Evolutionary conservation across 2,113 vertebrate species (phyloP).

Genomic region (Rostratula benghalensis): DNA sequence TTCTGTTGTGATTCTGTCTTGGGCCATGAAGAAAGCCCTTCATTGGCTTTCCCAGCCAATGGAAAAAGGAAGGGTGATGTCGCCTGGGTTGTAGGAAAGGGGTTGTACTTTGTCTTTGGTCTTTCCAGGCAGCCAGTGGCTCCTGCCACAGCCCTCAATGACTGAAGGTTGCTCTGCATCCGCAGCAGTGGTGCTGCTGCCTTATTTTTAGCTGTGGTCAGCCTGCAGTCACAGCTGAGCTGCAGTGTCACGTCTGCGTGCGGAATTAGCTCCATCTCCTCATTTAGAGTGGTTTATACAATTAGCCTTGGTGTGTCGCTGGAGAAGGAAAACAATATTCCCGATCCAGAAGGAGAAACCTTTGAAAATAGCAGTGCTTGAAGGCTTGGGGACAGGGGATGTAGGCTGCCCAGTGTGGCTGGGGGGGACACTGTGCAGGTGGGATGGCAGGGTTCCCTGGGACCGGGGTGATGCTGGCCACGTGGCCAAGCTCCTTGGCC

Average conservation of each 20-base stretch:
- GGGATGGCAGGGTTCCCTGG: too few species aligned
- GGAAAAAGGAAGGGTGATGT: neutral
- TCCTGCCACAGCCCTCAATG: neutral
- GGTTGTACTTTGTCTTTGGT: neutral
- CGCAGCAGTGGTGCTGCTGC: neutral
- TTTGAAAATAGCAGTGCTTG: neutral
- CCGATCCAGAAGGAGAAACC: neutral
- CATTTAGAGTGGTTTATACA: neutral
- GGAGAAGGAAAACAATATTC: neutral
- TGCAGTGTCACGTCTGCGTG: neutral
- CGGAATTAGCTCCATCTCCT: neutral
- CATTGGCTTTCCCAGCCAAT: neutral
- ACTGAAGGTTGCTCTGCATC: neutral
- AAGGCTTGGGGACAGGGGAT: neutral
- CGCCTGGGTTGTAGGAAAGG: neutral
- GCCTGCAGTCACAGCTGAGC: neutral
- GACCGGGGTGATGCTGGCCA: accelerated
- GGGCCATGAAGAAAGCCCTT: neutral
- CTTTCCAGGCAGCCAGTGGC: neutral
- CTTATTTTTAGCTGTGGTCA: neutral
- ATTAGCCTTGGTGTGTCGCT: neutral
- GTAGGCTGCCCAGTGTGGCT: neutral
- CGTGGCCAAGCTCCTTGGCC: accelerated
- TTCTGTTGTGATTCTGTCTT: neutral
- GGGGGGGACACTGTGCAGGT: neutral